Evolutionary conservation across 2,797 vertebrate genomes (phyloP).

Genomic region (Argentina silus): DNA sequence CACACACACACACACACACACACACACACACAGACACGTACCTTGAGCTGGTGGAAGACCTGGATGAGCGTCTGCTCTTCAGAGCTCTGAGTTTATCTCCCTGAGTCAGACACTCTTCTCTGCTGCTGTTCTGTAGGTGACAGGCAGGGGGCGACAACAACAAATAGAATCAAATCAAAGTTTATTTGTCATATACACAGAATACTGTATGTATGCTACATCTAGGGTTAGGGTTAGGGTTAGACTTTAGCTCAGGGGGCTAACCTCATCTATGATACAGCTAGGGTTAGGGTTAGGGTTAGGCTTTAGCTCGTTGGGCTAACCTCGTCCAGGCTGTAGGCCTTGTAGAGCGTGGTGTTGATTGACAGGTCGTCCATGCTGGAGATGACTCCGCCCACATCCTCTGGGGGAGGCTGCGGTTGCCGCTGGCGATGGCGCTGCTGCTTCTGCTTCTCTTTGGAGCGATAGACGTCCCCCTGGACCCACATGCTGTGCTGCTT

Average conservation of each 20-base stretch:
- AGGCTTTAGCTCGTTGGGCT: constrained; percentile 21
- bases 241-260: neutral
- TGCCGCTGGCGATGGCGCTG: neutral
- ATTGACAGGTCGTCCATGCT: constrained; percentile 87
- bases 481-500: constrained; percentile 88
- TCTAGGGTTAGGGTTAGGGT: neutral
- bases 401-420: constrained; percentile 38
- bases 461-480: constrained; percentile 85
- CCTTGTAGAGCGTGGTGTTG: constrained; percentile 73
- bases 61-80: constrained; percentile 83
- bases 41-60: constrained; percentile 53
- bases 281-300: neutral
- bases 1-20: constrained; percentile 1
- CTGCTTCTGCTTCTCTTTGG: constrained; percentile 81
- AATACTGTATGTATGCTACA: too few species aligned
- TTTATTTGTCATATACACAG: neutral
- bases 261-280: constrained; percentile 63
- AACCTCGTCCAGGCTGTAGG: constrained; percentile 82
- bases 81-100: constrained; percentile 91
- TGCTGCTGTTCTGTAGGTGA: constrained; percentile 74
- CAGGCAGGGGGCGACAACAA: neutral
- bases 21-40: constrained; percentile 21
- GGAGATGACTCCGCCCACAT: constrained; percentile 80
- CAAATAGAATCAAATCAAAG: neutral
- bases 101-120: constrained; percentile 80